Evolutionary conservation across 1,140 invertebrate species (phyloP).

Genomic region (Lamellibrachia luymesi): DNA sequence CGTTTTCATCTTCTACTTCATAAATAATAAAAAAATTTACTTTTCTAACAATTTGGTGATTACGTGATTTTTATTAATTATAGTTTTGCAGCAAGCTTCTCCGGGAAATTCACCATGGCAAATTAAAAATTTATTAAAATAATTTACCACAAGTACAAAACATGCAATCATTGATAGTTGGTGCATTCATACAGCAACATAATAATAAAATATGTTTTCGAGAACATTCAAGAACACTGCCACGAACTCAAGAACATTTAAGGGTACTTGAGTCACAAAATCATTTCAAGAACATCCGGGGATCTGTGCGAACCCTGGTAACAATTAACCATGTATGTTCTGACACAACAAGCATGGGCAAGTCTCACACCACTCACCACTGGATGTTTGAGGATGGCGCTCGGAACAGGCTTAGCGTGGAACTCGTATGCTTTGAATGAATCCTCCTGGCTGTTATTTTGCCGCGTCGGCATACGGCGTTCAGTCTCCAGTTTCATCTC

Average conservation of each 20-base stretch:
- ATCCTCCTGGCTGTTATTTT: conserved; percentile 20
- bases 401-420: conserved; percentile 49
- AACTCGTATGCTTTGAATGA: conserved; percentile 45
- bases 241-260: too few species aligned
- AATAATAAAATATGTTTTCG: background rate
- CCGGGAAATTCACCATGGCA: too few species aligned
- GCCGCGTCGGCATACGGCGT: conserved; percentile 23
- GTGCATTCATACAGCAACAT: too few species aligned
- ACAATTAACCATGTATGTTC: background rate
- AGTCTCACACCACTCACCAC: conserved; percentile 40
- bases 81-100: too few species aligned
- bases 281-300: background rate
- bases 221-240: background rate
- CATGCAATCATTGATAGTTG: too few species aligned
- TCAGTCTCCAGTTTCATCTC: conserved; percentile 42
- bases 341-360: background rate
- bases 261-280: too few species aligned
- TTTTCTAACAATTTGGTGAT: too few species aligned
- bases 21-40: too few species aligned
- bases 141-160: too few species aligned
- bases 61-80: too few species aligned
- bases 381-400: conserved; percentile 45
- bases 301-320: background rate
- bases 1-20: too few species aligned
- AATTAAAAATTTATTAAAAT: too few species aligned